phyloP scores from a whole-genome alignment of 2,797 vertebrate genomes.

The Hirundo rustica region DNA sequence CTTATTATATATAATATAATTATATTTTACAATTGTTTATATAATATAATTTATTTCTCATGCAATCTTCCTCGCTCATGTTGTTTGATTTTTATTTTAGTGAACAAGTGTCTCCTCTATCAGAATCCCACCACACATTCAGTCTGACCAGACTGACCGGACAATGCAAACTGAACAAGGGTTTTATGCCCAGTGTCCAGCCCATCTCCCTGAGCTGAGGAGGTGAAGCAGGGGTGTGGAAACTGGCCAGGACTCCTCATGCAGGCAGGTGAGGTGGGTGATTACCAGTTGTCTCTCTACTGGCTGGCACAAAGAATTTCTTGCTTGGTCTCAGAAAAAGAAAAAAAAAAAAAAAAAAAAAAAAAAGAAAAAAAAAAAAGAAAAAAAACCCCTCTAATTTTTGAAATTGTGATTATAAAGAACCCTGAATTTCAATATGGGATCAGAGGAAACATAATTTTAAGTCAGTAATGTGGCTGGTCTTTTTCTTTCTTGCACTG shows the following conservation, averaged over 20 bases:
- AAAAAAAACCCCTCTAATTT: not conserved
- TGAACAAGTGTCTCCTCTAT: not conserved
- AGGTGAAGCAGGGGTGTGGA: not conserved
- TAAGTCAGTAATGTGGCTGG: not conserved
- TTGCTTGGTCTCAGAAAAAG: not conserved
- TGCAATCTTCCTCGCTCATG: not conserved
- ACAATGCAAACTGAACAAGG: fast-evolving
- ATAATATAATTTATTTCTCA: not conserved
- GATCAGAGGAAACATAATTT: not conserved
- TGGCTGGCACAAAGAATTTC: not conserved
- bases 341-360: fast-evolving
- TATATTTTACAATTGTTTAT: not conserved
- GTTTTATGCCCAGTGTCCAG: not conserved
- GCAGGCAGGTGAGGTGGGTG: not conserved
- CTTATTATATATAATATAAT: not conserved
- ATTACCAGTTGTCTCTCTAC: not conserved
- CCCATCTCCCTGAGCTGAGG: not conserved
- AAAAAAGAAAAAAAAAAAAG: not conserved
- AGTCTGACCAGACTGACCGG: not conserved
- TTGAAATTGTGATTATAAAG: not conserved
- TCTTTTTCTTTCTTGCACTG: not conserved
- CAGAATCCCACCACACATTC: not conserved
- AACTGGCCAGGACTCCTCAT: not conserved
- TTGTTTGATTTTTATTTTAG: not conserved
- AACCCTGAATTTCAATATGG: not conserved